These are phyloP conservation scores for Hemitrygon akajei DNA, from an alignment of 2,797 vertebrate species.

Conservation along the genomic window DNA sequence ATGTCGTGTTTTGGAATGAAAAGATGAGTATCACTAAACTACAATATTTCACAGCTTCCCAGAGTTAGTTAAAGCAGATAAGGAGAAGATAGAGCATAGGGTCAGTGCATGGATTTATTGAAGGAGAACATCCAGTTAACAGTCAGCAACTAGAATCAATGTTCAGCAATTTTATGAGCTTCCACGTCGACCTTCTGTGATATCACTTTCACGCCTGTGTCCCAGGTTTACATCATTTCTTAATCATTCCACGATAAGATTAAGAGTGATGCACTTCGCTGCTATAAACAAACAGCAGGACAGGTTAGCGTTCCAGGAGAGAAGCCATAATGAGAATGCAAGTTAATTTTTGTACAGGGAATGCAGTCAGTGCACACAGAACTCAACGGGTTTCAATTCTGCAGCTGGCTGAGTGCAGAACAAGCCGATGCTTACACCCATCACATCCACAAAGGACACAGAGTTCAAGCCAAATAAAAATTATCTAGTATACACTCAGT, in stretches of 20 bases:
- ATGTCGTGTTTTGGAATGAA: slow-evolving; percentile 27
- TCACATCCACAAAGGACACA: not conserved
- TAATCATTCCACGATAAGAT: not conserved
- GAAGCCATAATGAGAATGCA: accelerated
- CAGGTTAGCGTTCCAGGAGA: not conserved
- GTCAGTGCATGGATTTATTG: not conserved
- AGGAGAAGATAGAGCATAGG: not conserved
- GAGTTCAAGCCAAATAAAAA: not conserved
- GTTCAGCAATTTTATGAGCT: slow-evolving; percentile 1
- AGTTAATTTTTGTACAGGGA: not conserved
- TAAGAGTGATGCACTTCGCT: not conserved
- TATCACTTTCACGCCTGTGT: not conserved
- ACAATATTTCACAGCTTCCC: slow-evolving; percentile 13
- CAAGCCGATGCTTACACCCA: not conserved
- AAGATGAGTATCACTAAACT: slow-evolving; percentile 28
- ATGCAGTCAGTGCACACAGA: not conserved
- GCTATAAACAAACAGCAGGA: not conserved
- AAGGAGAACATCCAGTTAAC: slow-evolving; percentile 5
- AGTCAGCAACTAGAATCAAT: not conserved
- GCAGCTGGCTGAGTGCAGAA: not conserved
- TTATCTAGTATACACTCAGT: too few species aligned
- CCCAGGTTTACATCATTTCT: not conserved
- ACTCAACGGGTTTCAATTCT: not conserved
- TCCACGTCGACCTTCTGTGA: not conserved
- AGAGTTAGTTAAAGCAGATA: slow-evolving; percentile 25